A percentile compares a stretch with the other conserved stretches of the same genome.
phyloP scores from a whole-genome alignment of 2,888 invertebrate genomes.

The Rugalucina vietnamica region DNA sequence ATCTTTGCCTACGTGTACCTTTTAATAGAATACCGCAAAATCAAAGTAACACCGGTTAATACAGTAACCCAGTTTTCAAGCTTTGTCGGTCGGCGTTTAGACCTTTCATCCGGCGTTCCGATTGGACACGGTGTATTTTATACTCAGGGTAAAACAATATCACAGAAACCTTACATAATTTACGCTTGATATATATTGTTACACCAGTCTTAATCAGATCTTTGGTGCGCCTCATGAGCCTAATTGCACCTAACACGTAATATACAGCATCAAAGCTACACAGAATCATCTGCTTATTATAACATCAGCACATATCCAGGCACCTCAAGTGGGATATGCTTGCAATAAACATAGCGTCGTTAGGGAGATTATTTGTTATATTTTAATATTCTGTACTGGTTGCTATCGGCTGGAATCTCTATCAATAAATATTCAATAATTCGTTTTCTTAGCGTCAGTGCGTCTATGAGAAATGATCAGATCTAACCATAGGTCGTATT shows the following conservation, averaged over 20 bases:
- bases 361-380: neutral
- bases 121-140: no score
- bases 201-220: neutral
- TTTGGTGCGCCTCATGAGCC: neutral
- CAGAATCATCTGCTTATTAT: neutral
- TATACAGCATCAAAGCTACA: neutral
- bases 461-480: neutral
- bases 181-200: constrained; percentile 11
- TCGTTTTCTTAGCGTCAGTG: neutral
- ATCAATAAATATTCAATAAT: neutral
- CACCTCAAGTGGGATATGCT: neutral
- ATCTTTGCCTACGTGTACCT: no score
- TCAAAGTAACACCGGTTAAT: no score
- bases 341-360: neutral
- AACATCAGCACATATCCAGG: neutral
- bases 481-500: no score
- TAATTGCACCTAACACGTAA: neutral
- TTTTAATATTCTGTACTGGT: neutral
- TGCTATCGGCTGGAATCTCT: neutral
- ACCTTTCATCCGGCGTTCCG: no score
- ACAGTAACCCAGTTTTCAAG: no score
- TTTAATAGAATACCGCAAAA: no score
- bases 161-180: no score
- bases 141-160: no score
- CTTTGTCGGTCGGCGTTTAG: no score